Conservation (phyloP, 1,140 invertebrate genomes). For the Drosophila nasuta region DNA sequence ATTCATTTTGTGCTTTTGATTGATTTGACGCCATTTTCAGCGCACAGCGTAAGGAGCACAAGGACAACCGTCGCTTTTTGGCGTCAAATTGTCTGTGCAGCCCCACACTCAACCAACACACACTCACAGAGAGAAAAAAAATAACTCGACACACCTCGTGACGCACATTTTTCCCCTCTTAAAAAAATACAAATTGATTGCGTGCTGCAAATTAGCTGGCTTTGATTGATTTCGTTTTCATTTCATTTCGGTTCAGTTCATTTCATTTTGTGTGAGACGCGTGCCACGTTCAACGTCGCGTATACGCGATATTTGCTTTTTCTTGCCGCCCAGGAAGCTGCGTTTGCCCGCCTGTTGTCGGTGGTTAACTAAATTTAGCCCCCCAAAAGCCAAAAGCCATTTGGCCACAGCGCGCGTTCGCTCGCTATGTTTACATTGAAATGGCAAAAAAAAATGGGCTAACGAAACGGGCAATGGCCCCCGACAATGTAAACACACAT, state of each 20-base stretch:
- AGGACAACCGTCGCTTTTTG: constrained; percentile 29
- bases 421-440: constrained; percentile 32
- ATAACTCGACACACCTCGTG: constrained; percentile 49
- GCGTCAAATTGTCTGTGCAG: constrained; percentile 66
- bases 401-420: constrained; percentile 24
- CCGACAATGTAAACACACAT: constrained; percentile 40
- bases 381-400: constrained; percentile 32
- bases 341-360: neutral
- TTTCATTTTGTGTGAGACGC: constrained; percentile 23
- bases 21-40: constrained; percentile 60
- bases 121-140: constrained; percentile 6
- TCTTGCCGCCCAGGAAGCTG: constrained; percentile 50
- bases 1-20: constrained; percentile 49
- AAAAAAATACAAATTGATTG: constrained; percentile 57
- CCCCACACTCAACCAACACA: constrained; percentile 41
- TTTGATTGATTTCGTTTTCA: constrained; percentile 75
- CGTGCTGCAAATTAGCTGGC: constrained; percentile 67
- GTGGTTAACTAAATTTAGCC: constrained; percentile 53
- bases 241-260: constrained; percentile 36
- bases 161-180: constrained; percentile 15
- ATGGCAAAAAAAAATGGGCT: constrained; percentile 20
- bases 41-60: constrained; percentile 7
- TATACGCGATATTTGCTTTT: constrained; percentile 49
- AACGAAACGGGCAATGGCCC: constrained; percentile 38
- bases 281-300: constrained; percentile 19